Base-by-base conservation (phyloP, 2,888 invertebrate genomes). In the Galerucella calmariensis region DNA sequence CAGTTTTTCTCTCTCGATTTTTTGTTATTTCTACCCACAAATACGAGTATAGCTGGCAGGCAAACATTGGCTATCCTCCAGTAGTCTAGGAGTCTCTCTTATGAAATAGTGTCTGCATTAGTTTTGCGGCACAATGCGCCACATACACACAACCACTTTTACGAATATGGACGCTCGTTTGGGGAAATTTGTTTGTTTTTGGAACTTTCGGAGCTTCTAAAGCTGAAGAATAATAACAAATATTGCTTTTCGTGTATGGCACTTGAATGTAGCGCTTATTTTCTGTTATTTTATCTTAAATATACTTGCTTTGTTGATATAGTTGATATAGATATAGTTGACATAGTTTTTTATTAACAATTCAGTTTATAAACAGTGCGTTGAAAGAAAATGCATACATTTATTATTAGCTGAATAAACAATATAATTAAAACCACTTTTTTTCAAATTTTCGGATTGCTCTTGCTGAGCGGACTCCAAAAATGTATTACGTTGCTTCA, bases 51-150 rank as follows among this genome's bases (percentile, higher is more conserved):
- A 79, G 79, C 80, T 80, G 79, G 71, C 78, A 76, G 80, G 71
- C 72, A 68, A 76, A 79, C 81, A 80, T 83, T 85, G 84, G 84
- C 84, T 80, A 78, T 81, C 81, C 83, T 85, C 85, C 84, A 85
- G 83, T 78, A 83, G 75, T 71, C 68, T 46, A 69, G 14, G 53
- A 41, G 67, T 9, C 35, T 53, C 27, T 69, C 16, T 72, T 71
- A 73, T 85, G 84, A 84, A 85, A 83, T 84, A 84, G 83, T 79
- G 82, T 63, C 74, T 65, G 80, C 81, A 44, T 56, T 41, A 79
- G 81, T 79, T 81, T 83, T 82, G 83, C 82, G 81, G 80, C 80
- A 81, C 78, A 80, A 79, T 83, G 81, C 83, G 81, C 82, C 82
- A 83, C 81, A 82, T 81, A 81, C 80, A 48, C 14, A 48, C 76